Evolutionary conservation across 1,140 invertebrate genomes (phyloP), one percentile per base, ranked within the genome.

Genomic region (Euglossa dilemma): DNA sequence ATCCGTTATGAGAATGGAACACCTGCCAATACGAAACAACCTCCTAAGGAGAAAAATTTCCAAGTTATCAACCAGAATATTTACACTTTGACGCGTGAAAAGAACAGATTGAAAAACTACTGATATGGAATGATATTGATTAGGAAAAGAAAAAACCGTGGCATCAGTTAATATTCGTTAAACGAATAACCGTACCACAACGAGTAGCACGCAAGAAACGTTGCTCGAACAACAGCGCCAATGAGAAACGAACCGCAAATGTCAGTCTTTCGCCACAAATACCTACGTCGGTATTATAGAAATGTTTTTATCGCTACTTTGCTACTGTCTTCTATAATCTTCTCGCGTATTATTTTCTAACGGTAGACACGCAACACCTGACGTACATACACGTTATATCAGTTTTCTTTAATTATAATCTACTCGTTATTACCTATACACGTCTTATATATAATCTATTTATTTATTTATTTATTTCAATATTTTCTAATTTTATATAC

Each of bases 1-100:
- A 67, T 76, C 80, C 80, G 80, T 82, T 82, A 76, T 82, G 73
- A 82, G 63, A 66, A 82, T 76, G 73, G 57, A 82, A 82, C 80
- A 82, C 80, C 80, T 82, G 80, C 80, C 63, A 82, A 73, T 76
- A 67, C 45, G 25, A 82, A 52, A 47, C 52, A 82, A 76, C 54
- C 52, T 75, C 52, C 43, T 82, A 43, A 36, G 20, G 5, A 57
- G 18, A 67, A 14, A 25, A 67, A 69, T 52, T 2, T 23, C 6
- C 11, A 67, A 47, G 45, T 66, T 50, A 25, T 36, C 5, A 12
- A 18, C 11, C 6, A 14, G 12, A 59, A 50, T 67, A 59, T 36
- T 23, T 57, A 12, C 54, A 25, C 20, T 59, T 50, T 5, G 2
- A 8, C 28, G 0, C 6, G 16, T 28, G 50, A 18, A 18, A n/a